These are phyloP conservation scores for Zophobas atratus DNA, from an alignment of 1,140 invertebrate genomes.

Conservation along the genomic window DNA sequence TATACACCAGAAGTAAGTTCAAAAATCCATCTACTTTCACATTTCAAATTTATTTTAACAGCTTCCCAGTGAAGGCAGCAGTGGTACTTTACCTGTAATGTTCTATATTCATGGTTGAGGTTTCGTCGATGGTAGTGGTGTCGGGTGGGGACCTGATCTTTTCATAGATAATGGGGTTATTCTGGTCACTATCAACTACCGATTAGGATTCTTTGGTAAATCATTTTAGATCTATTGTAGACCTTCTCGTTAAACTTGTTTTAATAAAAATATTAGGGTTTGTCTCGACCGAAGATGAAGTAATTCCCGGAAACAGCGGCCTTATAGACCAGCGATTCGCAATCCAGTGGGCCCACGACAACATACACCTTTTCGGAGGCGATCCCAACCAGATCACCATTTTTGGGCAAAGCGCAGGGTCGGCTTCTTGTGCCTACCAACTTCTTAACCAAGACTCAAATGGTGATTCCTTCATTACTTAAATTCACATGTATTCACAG, in stretches of 20 bases:
- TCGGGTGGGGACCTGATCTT: background rate
- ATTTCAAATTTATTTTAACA: too few species aligned
- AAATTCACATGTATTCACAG: too few species aligned
- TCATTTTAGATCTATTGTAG: background rate
- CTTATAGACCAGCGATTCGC: background rate
- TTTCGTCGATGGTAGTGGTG: too few species aligned
- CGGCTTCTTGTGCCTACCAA: constrained; percentile 65
- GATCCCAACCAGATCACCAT: constrained; percentile 70
- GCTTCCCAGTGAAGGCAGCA: too few species aligned
- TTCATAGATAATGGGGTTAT: background rate
- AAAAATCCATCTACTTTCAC: too few species aligned
- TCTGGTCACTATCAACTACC: background rate
- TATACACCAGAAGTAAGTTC: too few species aligned
- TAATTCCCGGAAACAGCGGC: background rate
- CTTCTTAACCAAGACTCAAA: constrained; percentile 47
- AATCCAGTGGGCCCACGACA: constrained; percentile 69
- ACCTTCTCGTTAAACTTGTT: too few species aligned
- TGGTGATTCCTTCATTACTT: background rate
- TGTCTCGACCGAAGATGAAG: background rate
- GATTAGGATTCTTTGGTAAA: background rate
- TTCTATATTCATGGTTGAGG: background rate
- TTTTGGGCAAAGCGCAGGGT: constrained; percentile 70
- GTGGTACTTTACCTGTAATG: background rate
- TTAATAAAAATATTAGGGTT: background rate
- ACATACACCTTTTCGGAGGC: constrained; percentile 70